Evolutionary conservation across 2,888 invertebrate genomes (phyloP).

Genomic region (Coelopa pilipes): DNA sequence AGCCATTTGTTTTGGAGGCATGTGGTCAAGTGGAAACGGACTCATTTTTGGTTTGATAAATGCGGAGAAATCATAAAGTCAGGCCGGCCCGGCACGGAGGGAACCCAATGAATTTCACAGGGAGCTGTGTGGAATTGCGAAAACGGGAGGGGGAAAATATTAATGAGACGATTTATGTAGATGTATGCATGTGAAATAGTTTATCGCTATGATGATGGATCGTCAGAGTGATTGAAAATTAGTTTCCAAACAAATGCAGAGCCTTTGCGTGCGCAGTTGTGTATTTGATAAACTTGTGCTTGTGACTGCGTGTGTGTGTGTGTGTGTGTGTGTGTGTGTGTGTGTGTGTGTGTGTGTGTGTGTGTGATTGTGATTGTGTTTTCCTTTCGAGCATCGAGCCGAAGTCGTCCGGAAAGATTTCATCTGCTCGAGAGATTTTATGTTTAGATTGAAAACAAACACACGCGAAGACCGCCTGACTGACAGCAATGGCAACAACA

Average conservation of each 20-base stretch:
- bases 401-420: no score
- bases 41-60: not conserved
- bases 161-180: not conserved
- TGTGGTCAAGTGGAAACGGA: no score
- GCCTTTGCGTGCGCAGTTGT: not conserved
- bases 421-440: no score
- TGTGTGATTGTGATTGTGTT: no score
- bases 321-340: no score
- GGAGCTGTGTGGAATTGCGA: not conserved
- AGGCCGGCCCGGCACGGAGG: not conserved
- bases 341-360: no score
- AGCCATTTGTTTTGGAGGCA: no score
- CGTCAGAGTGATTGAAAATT: constrained; percentile 29
- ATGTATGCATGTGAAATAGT: constrained; percentile 19
- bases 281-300: not conserved
- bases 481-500: no score
- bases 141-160: not conserved
- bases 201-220: constrained; percentile 33
- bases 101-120: not conserved
- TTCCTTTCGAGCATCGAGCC: no score
- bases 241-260: not conserved
- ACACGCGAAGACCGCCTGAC: no score
- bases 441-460: no score
- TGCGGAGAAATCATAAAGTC: not conserved
- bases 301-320: no score